Base-by-base conservation (phyloP, 1,140 invertebrate species). In the Drosophila orosa region DNA sequence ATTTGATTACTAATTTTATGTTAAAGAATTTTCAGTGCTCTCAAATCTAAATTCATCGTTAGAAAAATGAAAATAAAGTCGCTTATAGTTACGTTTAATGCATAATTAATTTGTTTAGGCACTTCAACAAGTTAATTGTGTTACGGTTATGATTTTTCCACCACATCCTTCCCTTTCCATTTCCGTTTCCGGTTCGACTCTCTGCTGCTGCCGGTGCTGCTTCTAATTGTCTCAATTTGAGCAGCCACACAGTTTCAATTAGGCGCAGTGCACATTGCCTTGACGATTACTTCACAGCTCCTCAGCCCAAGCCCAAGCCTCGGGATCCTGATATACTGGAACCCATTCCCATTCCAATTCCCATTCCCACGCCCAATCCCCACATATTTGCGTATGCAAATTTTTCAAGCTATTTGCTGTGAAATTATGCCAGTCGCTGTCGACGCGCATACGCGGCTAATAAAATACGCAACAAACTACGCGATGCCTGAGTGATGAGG, bases 221-320 rank as follows among this genome's bases (percentile, higher is more conserved):
- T 62, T 74, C 67, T 80, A 87, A 87, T 80, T 89, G 84, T 86
- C 79, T 77, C 72, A 76, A 73, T 87, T 87, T 77, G 56, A 72
- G 83, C 83, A 77, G 72, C 83, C 84, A 65, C 79, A 87, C 65
- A 87, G 79, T 86, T 86, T 87, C 82, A 86, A 86, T 86, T 86
- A 86, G 82, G 48, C 82, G 29, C 67, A 62, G 27, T 80, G 63
- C 65, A 62, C 71, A 50, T 69, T 74, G 63, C 60, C 63, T 59
- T 47, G 33, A 47, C 57, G 35, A 57, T 40, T 33, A 35, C 39
- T 6, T 12, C 13, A 35, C 50, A 40, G 5, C 12, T n/a, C 17
- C n/a, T 27, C 45, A 42, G 6, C 12, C 44, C 8, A 17, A 17
- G 10, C 29, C 24, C 17, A 27, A 5, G 3, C 13, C 19, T 10